Base-by-base conservation (phyloP, 2,113 vertebrate species). In the Callithrix jacchus region DNA sequence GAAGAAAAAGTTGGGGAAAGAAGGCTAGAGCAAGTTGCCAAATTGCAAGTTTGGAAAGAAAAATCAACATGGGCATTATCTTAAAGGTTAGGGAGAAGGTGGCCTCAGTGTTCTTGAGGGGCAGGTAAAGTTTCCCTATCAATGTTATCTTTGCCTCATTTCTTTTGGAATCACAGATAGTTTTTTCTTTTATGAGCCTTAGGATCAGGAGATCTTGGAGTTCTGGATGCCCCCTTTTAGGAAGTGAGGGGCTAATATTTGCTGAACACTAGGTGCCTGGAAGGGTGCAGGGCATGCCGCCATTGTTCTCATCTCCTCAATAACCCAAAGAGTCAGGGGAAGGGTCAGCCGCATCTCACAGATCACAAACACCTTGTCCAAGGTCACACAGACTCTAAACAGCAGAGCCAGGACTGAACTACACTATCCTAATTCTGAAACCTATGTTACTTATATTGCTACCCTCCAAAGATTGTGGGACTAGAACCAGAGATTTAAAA, bases 41-140 rank as follows among this genome's bases (percentile, higher is more conserved):
- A 70, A 32, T 56, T 80, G 86, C 85, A 95, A 58, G 89, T 92
- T 87, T 79, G 81, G 73, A 96, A 92, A 96, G 83, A 90, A 97
- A 96, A 92, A 82, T 77, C 74, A 87, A 64, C 16, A 0, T 47
- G 66, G 49, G 47, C 3, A 16, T 93, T 47, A 40, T 66, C 82
- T 66, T 40, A 83, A 40, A 58, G 86, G 87, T 8, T 32, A 66
- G 91, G 49, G 7, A 92, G 52, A 70, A 80, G 86, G 35, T 49
- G 0, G 47, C 35, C 6, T 90, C 54, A 10, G 13, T 40, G 58
- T 49, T 93, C 49, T 58, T 32, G 40, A 84, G 68, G 32, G 66
- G 14, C 4, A 1, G 37, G 3, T 42, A 49, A 77, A 21, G 66
- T 61, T 71, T 73, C n/a, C 12, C 45, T 14, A 9, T 82, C 37